phyloP scores from a whole-genome alignment of 2,888 invertebrate genomes.

The Baronia brevicornis region DNA sequence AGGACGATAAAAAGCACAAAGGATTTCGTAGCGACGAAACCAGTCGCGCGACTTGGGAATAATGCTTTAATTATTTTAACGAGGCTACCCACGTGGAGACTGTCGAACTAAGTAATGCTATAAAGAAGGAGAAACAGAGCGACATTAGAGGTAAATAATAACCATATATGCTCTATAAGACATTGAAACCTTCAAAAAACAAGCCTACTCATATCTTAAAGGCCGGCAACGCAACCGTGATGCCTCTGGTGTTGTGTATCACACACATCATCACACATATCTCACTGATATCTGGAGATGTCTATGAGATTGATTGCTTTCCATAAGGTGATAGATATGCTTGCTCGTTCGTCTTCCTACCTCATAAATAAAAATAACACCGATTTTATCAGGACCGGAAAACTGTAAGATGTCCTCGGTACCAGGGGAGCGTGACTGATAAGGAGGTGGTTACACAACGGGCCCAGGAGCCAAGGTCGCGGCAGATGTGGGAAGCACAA shows the following conservation, averaged over 20 bases:
- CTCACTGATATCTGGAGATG: slow-evolving; percentile 16
- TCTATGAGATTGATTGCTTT: slow-evolving; percentile 19
- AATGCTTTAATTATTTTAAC: slow-evolving; percentile 65
- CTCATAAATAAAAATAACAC: slow-evolving; percentile 43
- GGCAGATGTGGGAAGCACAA: slow-evolving; percentile 72
- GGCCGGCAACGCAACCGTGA: no score
- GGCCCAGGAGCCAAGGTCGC: slow-evolving; percentile 65
- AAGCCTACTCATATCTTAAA: no score
- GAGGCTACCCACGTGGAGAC: slow-evolving; percentile 53
- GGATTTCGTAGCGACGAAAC: slow-evolving; percentile 37
- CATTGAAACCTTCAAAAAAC: no score
- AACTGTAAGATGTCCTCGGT: slow-evolving; percentile 54
- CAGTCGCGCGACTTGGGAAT: slow-evolving; percentile 41
- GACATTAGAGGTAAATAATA: no score
- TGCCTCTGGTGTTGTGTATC: no score
- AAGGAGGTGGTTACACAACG: slow-evolving; percentile 65
- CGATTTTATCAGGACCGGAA: slow-evolving; percentile 61
- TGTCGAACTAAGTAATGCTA: slow-evolving; percentile 29
- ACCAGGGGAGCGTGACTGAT: slow-evolving; percentile 64
- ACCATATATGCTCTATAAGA: no score
- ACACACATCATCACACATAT: slow-evolving; percentile 5
- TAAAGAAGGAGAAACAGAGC: no score
- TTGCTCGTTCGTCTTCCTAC: slow-evolving; percentile 30
- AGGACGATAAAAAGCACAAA: slow-evolving; percentile 42
- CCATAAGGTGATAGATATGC: no score